Percentiles rank a stretch among this genome's conserved stretches.
Evolutionary conservation across 2,113 vertebrate species (phyloP).

Genomic region (Sphaerodactylus townsendi): DNA sequence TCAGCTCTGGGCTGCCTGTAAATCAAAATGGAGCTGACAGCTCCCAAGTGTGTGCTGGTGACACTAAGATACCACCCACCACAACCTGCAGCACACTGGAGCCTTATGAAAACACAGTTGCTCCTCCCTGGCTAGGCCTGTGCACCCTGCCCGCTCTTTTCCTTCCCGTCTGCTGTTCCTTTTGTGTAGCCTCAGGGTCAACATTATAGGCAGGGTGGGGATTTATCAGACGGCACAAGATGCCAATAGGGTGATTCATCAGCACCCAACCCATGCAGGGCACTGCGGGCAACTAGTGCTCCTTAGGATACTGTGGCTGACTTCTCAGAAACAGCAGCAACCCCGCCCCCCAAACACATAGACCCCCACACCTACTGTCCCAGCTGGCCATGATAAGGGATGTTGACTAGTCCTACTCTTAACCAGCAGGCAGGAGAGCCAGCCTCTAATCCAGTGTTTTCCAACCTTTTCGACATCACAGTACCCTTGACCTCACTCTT

Average conservation of each 20-base stretch:
- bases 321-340: not conserved
- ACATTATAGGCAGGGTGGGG: slow-evolving; percentile 53
- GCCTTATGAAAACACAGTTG: slow-evolving; percentile 9
- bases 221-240: slow-evolving; percentile 57
- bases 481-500: too few relatives aligned
- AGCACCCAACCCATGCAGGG: slow-evolving; percentile 32
- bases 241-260: slow-evolving; percentile 65
- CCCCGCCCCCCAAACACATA: accelerated
- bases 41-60: not conserved
- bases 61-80: not conserved
- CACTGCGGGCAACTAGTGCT: slow-evolving; percentile 6
- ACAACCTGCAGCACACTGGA: not conserved
- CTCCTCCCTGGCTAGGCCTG: not conserved
- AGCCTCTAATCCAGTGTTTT: too few relatives aligned
- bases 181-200: slow-evolving; percentile 18
- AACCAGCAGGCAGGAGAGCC: not conserved
- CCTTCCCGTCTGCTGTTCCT: slow-evolving; percentile 44
- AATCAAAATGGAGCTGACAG: not conserved
- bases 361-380: not conserved
- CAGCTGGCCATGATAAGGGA: not conserved
- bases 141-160: not conserved
- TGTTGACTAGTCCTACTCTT: not conserved
- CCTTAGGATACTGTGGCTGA: not conserved
- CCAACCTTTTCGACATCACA: too few relatives aligned
- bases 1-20: not conserved